A percentile compares a stretch with the other conserved stretches of the same genome.
Evolutionary conservation across 2,113 vertebrate species (phyloP).

Genomic region (Tor tambroides): DNA sequence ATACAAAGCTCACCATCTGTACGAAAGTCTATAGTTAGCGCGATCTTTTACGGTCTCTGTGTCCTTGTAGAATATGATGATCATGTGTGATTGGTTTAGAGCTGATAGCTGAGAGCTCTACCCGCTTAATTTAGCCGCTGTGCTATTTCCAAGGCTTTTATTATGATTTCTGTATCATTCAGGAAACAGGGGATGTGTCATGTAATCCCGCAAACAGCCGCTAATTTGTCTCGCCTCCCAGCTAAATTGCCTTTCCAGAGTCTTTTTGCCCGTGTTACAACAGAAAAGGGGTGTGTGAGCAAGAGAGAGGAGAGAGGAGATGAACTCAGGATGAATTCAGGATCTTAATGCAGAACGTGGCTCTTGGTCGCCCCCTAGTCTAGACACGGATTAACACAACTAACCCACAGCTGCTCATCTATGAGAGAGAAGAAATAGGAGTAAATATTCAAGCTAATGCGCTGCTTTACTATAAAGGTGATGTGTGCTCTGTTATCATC

Average conservation of each 20-base stretch:
- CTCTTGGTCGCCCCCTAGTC: conserved; percentile 49
- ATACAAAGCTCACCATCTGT: not conserved
- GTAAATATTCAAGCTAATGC: not conserved
- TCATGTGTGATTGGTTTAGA: conserved; percentile 19
- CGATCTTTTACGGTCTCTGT: not conserved
- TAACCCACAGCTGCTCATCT: not conserved
- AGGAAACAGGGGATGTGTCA: conserved; percentile 24
- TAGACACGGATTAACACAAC: not conserved
- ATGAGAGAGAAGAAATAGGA: not conserved
- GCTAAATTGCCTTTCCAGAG: conserved; percentile 41
- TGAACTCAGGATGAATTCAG: not conserved
- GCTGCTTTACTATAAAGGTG: not conserved
- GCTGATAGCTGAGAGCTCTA: conserved; percentile 13
- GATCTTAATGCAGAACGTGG: not conserved
- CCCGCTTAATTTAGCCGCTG: conserved; percentile 16
- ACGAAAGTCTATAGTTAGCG: not conserved
- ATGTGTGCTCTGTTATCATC: not conserved
- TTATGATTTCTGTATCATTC: conserved; percentile 30
- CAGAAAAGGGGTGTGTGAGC: not conserved
- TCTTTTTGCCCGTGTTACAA: not conserved
- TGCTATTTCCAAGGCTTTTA: conserved; percentile 1
- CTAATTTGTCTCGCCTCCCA: conserved; percentile 45
- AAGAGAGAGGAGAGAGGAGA: not conserved
- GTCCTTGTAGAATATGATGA: conserved; percentile 22
- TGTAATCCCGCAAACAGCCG: conserved; percentile 31